Base-by-base conservation (phyloP, 2,888 invertebrate species). In the Trisateles emortualis region DNA sequence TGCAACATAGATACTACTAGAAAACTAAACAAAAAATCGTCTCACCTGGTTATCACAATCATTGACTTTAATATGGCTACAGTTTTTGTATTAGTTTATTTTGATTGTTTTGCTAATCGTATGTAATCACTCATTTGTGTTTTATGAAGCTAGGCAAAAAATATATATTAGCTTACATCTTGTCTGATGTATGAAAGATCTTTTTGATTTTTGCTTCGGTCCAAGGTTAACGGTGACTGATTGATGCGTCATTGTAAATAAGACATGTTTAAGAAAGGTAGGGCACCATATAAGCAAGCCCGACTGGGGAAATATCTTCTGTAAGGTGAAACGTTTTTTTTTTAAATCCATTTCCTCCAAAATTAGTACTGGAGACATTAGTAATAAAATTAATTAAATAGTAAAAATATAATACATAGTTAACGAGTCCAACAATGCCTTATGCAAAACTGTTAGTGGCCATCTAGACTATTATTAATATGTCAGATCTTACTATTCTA, bases 21-120 rank as follows among this genome's bases (percentile, higher is more conserved):
- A 55, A 63, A 52, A 59, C 52, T 53, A 36, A 16, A 41, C 45
- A 70, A 63, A 70, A 71, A 71, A 32, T 19, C 50, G 35, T 40
- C 53, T 46, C 71, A 71, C 68, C 70, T 70, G 70, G 56, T 53
- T 60, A 36, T 57, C 32, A 26, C 29, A 52, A 41, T 39, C 36
- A 36, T 45, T 49, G 33, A 16, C 13, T 40, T 32, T 39, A 38
- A 44, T 52, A 26, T 38, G 43, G n/a, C 26, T 42, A 52, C 44
- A 40, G 46, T 70, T 68, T 70, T 70, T 70, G 52, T 57, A 13
- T 16, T 9, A n/a, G 24, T 59, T 60, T 52, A 64, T 55, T 61
- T 52, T 52, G 41, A 64, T 68, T 68, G 63, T 68, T 59, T 57
- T 41, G 14, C 13, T 70, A 68, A 70, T 68, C 10, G 50, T 52